Conservation (phyloP, 2,888 invertebrate species). For the Xanthia icteritia region DNA sequence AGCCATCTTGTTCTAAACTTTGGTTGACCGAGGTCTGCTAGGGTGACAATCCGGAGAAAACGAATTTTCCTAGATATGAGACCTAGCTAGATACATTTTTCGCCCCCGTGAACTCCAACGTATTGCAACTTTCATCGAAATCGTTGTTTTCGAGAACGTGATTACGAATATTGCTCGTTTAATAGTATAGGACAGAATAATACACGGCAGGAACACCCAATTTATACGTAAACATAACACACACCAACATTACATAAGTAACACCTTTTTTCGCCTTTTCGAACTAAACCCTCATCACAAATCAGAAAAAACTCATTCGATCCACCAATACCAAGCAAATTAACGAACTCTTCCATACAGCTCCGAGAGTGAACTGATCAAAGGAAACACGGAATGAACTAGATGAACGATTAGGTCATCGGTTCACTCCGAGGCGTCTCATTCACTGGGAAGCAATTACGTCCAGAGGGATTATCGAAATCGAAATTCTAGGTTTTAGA, state of each 20-base stretch:
- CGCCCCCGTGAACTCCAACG: too few species aligned
- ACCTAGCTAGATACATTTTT: too few species aligned
- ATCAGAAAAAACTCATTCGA: constrained; percentile 7
- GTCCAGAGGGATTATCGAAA: constrained; percentile 46
- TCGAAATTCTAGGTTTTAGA: constrained; percentile 32
- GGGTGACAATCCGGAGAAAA: too few species aligned
- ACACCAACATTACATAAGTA: neutral
- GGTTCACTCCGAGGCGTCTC: constrained; percentile 40
- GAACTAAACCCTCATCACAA: neutral
- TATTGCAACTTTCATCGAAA: too few species aligned
- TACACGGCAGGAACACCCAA: neutral
- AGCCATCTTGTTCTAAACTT: too few species aligned
- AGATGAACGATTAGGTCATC: constrained; percentile 49
- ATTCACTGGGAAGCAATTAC: constrained; percentile 56
- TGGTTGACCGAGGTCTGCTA: too few species aligned
- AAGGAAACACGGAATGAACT: constrained; percentile 40
- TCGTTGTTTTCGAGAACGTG: too few species aligned
- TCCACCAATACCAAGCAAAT: constrained; percentile 17
- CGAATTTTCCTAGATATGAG: too few species aligned
- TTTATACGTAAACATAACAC: neutral
- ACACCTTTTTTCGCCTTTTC: neutral
- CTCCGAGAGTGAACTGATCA: constrained; percentile 40
- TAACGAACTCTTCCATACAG: constrained; percentile 26
- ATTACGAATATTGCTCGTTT: too few species aligned
- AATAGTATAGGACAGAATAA: too few species aligned